phyloP scores from a whole-genome alignment of 2,797 vertebrate genomes.

The Mormyrops attenuatus region DNA sequence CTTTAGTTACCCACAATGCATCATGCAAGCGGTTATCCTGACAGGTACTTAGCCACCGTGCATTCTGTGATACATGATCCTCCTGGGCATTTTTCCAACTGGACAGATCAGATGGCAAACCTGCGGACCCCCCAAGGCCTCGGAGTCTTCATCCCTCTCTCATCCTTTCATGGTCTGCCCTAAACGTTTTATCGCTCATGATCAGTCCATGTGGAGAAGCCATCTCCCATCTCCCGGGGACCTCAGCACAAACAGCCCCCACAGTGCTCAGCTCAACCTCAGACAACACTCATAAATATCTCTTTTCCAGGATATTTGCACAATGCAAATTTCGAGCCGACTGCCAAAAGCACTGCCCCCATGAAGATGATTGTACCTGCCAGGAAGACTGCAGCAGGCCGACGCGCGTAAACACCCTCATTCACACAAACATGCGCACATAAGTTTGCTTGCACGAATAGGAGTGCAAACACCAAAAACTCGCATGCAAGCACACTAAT shows the following conservation, averaged over 20 bases:
- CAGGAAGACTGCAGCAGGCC: background rate
- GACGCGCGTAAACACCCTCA: background rate
- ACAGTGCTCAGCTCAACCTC: constrained; percentile 14
- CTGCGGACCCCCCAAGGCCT: constrained; percentile 25
- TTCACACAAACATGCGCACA: constrained; percentile 16
- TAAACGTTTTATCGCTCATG: constrained; percentile 26
- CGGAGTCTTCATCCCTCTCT: constrained; percentile 19
- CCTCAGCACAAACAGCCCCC: constrained; percentile 16
- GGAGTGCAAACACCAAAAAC: background rate
- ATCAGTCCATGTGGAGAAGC: constrained; percentile 34
- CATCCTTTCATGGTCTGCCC: constrained; percentile 15
- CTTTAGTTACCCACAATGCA: constrained; percentile 8
- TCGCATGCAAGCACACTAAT: background rate
- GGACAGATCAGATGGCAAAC: constrained; percentile 47
- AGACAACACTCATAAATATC: constrained; percentile 19
- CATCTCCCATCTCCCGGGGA: constrained; percentile 17
- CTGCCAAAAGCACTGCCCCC: constrained; percentile 11
- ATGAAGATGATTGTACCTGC: constrained; percentile 2
- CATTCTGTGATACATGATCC: background rate
- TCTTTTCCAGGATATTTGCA: constrained; percentile 19
- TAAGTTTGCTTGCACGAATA: constrained; percentile 5
- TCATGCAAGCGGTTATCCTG: background rate
- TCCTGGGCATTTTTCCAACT: background rate
- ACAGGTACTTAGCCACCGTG: background rate
- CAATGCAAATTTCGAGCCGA: constrained; percentile 10